These are phyloP conservation scores for Leptocoma aspasia DNA, from an alignment of 2,113 vertebrate species.

Conservation along the genomic window DNA sequence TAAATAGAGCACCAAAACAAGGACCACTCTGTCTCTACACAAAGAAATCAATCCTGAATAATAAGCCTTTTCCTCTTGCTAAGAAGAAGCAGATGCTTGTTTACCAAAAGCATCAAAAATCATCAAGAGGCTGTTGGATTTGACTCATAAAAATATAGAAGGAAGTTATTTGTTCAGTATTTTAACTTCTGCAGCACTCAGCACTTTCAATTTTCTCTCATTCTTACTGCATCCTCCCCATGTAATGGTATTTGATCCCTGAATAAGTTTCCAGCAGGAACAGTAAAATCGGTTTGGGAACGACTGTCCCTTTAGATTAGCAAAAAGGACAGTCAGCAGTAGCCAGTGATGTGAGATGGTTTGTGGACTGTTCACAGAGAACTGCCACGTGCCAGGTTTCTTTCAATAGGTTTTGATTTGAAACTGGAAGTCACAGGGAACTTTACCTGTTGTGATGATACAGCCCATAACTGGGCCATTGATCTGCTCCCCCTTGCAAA, in stretches of 20 bases:
- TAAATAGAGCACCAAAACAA: slow-evolving; percentile 50
- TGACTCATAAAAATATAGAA: slow-evolving; percentile 27
- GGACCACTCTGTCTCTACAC: slow-evolving; percentile 63
- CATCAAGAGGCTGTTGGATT: slow-evolving; percentile 53
- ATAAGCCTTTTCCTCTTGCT: slow-evolving; percentile 61
- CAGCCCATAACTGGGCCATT: not conserved
- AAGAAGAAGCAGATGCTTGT: slow-evolving; percentile 69
- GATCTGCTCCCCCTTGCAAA: not conserved
- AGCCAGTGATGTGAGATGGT: not conserved
- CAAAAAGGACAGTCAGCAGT: not conserved
- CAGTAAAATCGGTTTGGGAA: not conserved
- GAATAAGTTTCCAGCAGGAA: slow-evolving; percentile 13
- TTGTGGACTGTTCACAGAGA: not conserved
- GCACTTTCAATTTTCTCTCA: slow-evolving; percentile 19
- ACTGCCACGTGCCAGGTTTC: not conserved
- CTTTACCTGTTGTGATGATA: not conserved
- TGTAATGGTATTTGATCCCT: not conserved
- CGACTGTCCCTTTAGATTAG: not conserved
- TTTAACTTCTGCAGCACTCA: slow-evolving; percentile 42
- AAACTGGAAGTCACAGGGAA: not conserved
- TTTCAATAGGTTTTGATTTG: not conserved
- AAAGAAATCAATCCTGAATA: slow-evolving; percentile 62
- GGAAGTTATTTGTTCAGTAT: slow-evolving; percentile 46
- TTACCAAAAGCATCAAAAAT: slow-evolving; percentile 56
- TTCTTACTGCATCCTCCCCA: not conserved